phyloP scores from a whole-genome alignment of 2,113 vertebrate genomes.

The Pelecanoides urinatrix region DNA sequence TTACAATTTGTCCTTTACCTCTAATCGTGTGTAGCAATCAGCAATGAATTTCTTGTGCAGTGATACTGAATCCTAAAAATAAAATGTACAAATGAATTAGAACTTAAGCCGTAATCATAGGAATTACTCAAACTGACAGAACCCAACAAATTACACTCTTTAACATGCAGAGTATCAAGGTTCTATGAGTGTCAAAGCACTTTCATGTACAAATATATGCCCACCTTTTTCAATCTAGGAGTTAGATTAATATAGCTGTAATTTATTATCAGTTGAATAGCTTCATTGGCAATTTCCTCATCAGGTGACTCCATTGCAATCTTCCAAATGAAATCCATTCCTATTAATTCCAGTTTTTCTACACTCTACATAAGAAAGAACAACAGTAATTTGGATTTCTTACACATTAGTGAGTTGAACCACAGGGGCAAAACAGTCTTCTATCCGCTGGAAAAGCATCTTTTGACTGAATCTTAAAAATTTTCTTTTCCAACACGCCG shows the following conservation, averaged over 20 bases:
- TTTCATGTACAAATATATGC: not conserved
- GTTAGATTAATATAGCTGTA: slow-evolving; percentile 99
- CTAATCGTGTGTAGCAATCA: slow-evolving; percentile 96
- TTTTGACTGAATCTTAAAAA: not conserved
- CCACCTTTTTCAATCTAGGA: slow-evolving; percentile 96
- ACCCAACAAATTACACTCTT: not conserved
- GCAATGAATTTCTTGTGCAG: slow-evolving; percentile 99
- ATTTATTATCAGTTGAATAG: slow-evolving; percentile 96
- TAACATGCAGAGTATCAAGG: not conserved
- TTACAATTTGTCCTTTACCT: slow-evolving; percentile 75
- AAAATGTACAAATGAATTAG: not conserved
- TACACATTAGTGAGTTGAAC: not conserved
- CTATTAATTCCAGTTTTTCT: slow-evolving; percentile 94
- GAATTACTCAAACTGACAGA: not conserved
- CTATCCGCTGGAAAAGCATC: not conserved
- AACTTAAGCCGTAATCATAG: not conserved
- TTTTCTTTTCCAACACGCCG: not conserved
- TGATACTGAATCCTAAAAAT: slow-evolving; percentile 90
- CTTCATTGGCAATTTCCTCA: slow-evolving; percentile 99
- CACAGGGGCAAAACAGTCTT: not conserved
- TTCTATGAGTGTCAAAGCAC: not conserved
- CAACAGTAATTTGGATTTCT: not conserved
- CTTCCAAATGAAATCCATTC: slow-evolving; percentile 99
- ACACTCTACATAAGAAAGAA: slow-evolving; percentile 82
- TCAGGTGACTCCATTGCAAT: slow-evolving; percentile 99